Base-by-base conservation (phyloP, 2,888 invertebrate genomes). In the Eupeodes luniger region DNA sequence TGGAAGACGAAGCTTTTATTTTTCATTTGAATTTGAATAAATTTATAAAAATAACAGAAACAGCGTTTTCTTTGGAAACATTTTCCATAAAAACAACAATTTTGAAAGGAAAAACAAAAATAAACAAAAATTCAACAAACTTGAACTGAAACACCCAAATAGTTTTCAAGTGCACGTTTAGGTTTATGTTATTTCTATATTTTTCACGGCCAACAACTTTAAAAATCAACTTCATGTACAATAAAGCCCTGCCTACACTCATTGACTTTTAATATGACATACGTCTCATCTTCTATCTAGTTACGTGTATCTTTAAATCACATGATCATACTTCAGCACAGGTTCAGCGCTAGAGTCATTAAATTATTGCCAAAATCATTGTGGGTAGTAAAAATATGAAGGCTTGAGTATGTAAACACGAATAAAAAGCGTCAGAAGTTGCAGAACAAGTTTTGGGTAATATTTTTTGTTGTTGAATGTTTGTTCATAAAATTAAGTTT, bases 191-290 rank as follows among this genome's bases (percentile, higher is more conserved):
- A 47, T 40, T 53, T 47, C 16, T 40, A 27, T 14, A 64, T 34
- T 75, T 78, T 84, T 84, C 84, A 84, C 49, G 84, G 84, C 55
- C 79, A 84, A 62, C 79, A 69, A 62, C 78, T 75, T 74, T 49
- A 74, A 34, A 47, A 27, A 53, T 12, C 66, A 74, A 16, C 72
- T 44, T 77, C 19, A 47, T 10, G 55, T 27, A 27, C 3, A 27
- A 3, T 47, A 12, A 57, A 19, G 14, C 66, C 2, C 59, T 47
- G 62, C 59, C 76, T 76, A 74, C 79, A 62, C 51, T 70, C 11
- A 51, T 19, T 62, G 7, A 11, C 14, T 57, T 44, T 44, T 4
- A 72, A 59, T 57, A 70, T 69, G 53, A 40, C 55, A 44, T n/a
- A 49, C 53, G 53, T 76, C 51, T 40, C 64, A 49, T 75, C 75